These are phyloP conservation scores for Solea solea DNA, from an alignment of 2,113 vertebrate species.

Conservation along the genomic window DNA sequence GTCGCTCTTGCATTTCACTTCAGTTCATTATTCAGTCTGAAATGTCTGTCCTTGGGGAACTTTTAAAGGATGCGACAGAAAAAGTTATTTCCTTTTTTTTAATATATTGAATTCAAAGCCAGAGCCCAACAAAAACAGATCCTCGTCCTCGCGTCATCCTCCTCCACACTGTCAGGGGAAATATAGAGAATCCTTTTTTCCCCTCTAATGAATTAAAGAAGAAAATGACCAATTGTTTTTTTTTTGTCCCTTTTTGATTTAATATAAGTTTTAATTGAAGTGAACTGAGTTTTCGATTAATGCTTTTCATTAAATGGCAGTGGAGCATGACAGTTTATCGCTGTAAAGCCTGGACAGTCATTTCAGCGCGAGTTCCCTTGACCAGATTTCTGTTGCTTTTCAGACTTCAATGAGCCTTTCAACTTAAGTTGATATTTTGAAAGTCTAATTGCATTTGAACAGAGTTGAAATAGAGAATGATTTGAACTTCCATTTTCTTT, in stretches of 20 bases:
- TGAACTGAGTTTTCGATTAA: slow-evolving; percentile 12
- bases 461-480: neutral
- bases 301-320: slow-evolving; percentile 16
- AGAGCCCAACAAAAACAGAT: neutral
- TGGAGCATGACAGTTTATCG: slow-evolving; percentile 1
- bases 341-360: neutral
- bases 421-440: neutral
- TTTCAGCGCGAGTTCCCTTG: neutral
- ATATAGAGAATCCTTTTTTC: slow-evolving; percentile 8
- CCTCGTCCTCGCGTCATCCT: neutral
- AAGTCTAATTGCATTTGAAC: neutral
- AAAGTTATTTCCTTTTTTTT: slow-evolving; percentile 21
- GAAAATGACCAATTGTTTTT: slow-evolving; percentile 6
- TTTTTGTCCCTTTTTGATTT: neutral
- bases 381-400: slow-evolving; percentile 4
- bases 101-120: slow-evolving; percentile 10
- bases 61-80: slow-evolving; percentile 33
- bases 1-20: slow-evolving; percentile 42
- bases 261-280: slow-evolving; percentile 2
- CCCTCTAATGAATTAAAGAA: slow-evolving; percentile 1
- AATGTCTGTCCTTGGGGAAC: slow-evolving; percentile 31
- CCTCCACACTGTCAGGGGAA: neutral
- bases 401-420: neutral
- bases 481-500: neutral
- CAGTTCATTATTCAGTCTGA: slow-evolving; percentile 44